Evolutionary conservation across 2,797 vertebrate genomes (phyloP).

Genomic region (Gouania willdenowi): DNA sequence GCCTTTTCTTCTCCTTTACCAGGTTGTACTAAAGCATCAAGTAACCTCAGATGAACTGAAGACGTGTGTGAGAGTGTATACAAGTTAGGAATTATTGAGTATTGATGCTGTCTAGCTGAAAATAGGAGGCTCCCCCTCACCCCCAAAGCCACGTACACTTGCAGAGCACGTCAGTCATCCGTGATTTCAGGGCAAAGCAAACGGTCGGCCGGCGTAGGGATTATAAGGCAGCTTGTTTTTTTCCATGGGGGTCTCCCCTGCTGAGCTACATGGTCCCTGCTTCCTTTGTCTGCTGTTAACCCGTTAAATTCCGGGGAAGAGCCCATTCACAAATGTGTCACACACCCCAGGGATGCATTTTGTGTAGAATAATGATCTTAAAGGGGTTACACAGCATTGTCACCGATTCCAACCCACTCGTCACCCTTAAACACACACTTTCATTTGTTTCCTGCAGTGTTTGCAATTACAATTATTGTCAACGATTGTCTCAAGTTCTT

Average conservation of each 20-base stretch:
- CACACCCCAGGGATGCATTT: conserved; percentile 76
- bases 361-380: conserved; percentile 78
- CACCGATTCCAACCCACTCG: conserved; percentile 51
- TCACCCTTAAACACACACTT: conserved; percentile 20
- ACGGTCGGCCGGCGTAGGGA: conserved; percentile 64
- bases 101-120: conserved; percentile 31
- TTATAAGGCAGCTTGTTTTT: conserved; percentile 68
- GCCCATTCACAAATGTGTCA: conserved; percentile 77
- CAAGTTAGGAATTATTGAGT: conserved; percentile 6
- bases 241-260: conserved; percentile 72
- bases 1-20: conserved; percentile 27
- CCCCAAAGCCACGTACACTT: background rate
- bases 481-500: conserved; percentile 29
- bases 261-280: conserved; percentile 76
- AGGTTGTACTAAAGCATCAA: conserved; percentile 6
- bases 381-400: conserved; percentile 75
- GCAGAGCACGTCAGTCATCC: conserved; percentile 47
- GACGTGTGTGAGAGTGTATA: conserved; percentile 1
- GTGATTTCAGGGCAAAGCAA: conserved; percentile 53
- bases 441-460: conserved; percentile 53
- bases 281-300: conserved; percentile 81
- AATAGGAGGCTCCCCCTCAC: conserved; percentile 41
- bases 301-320: conserved; percentile 80
- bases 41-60: conserved; percentile 15
- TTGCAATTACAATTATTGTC: conserved; percentile 46